Conservation (phyloP, 2,888 invertebrate species). For the Chrysolina americana region DNA sequence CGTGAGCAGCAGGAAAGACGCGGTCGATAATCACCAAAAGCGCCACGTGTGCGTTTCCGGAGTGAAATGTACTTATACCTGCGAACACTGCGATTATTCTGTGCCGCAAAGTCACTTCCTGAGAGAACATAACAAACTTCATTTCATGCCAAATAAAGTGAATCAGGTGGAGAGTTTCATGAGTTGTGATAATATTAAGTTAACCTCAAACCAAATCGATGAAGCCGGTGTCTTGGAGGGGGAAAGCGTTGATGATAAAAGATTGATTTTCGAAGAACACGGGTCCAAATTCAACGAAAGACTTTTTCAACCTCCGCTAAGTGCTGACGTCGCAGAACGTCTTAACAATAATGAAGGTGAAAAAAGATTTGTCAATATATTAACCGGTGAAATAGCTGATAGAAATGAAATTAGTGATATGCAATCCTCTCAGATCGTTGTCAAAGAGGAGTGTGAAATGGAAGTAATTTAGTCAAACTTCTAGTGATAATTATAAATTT, state of each 20-base stretch:
- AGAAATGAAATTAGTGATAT: conserved; percentile 58
- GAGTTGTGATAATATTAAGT: conserved; percentile 75
- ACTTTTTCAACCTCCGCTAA: conserved; percentile 58
- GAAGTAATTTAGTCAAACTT: conserved; percentile 65
- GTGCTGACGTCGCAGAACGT: conserved; percentile 57
- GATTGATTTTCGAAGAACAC: conserved; percentile 61
- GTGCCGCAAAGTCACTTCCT: conserved; percentile 82
- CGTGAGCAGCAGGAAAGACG: conserved; percentile 80
- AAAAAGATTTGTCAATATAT: conserved; percentile 66
- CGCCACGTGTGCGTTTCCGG: conserved; percentile 79
- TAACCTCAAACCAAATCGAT: conserved; percentile 72
- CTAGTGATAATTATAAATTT: conserved; percentile 63
- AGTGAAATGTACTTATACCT: conserved; percentile 75
- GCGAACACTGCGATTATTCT: conserved; percentile 87
- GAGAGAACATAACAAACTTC: conserved; percentile 85
- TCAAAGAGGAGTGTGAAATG: conserved; percentile 52
- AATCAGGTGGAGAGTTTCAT: conserved; percentile 75
- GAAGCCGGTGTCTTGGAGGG: conserved; percentile 59
- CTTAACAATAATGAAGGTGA: conserved; percentile 67
- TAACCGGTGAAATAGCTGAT: conserved; percentile 66
- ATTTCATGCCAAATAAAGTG: conserved; percentile 77
- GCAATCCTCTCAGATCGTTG: conserved; percentile 32
- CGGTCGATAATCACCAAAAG: conserved; percentile 82
- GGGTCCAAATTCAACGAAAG: conserved; percentile 54
- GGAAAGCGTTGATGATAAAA: conserved; percentile 53